phyloP scores from a whole-genome alignment of 2,888 invertebrate species.

The Campoplex nolae region DNA sequence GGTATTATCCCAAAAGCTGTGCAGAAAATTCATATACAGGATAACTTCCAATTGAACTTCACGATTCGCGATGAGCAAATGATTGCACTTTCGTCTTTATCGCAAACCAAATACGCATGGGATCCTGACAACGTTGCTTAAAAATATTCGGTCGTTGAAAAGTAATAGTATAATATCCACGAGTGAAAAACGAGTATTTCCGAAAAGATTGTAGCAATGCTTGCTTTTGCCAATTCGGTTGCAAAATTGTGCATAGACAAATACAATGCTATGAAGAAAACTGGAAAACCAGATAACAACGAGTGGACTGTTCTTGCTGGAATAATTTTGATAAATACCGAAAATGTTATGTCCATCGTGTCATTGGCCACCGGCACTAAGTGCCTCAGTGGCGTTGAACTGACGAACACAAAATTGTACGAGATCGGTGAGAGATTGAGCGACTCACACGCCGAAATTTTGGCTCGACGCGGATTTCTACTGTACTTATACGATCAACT shows the following conservation, averaged over 20 bases:
- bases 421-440: slow-evolving; percentile 90
- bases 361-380: slow-evolving; percentile 97
- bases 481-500: slow-evolving; percentile 91
- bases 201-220: slow-evolving; percentile 65
- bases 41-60: slow-evolving; percentile 88
- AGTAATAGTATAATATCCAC: not conserved
- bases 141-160: slow-evolving; percentile 60
- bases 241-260: slow-evolving; percentile 87
- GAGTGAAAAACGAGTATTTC: not conserved
- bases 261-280: slow-evolving; percentile 89
- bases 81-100: slow-evolving; percentile 84
- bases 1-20: slow-evolving; percentile 89
- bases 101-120: slow-evolving; percentile 86
- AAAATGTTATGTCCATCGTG: slow-evolving; percentile 87
- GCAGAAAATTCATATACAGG: slow-evolving; percentile 86
- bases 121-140: slow-evolving; percentile 86
- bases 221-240: slow-evolving; percentile 85
- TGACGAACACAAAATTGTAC: slow-evolving; percentile 85
- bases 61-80: slow-evolving; percentile 86
- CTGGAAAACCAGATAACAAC: slow-evolving; percentile 90
- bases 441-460: slow-evolving; percentile 97
- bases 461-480: slow-evolving; percentile 93
- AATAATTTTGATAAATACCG: slow-evolving; percentile 86
- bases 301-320: slow-evolving; percentile 96
- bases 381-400: slow-evolving; percentile 91